phyloP scores from a whole-genome alignment of 2,113 vertebrate species.

The Prolemur simus region DNA sequence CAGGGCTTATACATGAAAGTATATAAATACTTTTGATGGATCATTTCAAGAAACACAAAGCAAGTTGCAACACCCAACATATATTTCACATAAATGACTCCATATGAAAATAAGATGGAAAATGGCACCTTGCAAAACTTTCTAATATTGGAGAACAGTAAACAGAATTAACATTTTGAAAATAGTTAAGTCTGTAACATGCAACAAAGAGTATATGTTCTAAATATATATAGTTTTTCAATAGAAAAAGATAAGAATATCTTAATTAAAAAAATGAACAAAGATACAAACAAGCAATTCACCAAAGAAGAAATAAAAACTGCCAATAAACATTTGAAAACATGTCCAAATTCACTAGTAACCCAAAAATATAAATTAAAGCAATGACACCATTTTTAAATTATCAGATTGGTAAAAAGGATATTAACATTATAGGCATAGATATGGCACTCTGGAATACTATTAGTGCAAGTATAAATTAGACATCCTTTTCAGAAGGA shows the following conservation, averaged over 20 bases:
- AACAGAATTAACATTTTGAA: background rate
- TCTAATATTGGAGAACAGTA: background rate
- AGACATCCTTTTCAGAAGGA: background rate
- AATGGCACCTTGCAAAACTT: background rate
- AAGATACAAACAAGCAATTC: constrained; percentile 39
- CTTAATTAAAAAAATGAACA: background rate
- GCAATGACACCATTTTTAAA: background rate
- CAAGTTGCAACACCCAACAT: constrained; percentile 24
- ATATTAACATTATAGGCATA: background rate
- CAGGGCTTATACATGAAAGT: constrained; percentile 46
- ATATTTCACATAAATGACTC: constrained; percentile 30
- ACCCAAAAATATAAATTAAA: constrained; percentile 17
- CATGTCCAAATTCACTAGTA: background rate
- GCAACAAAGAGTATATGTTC: background rate
- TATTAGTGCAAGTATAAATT: background rate
- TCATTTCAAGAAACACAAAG: constrained; percentile 60
- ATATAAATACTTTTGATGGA: constrained; percentile 43
- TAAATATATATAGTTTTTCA: background rate
- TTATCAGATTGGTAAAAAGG: background rate
- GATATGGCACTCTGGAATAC: background rate
- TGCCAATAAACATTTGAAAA: constrained; percentile 34
- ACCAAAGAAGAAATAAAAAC: constrained; percentile 10
- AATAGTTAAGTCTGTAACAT: background rate
- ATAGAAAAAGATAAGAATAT: background rate
- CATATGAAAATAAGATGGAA: background rate